Conservation (phyloP, 2,113 vertebrate species). For the Amazona vittata region DNA sequence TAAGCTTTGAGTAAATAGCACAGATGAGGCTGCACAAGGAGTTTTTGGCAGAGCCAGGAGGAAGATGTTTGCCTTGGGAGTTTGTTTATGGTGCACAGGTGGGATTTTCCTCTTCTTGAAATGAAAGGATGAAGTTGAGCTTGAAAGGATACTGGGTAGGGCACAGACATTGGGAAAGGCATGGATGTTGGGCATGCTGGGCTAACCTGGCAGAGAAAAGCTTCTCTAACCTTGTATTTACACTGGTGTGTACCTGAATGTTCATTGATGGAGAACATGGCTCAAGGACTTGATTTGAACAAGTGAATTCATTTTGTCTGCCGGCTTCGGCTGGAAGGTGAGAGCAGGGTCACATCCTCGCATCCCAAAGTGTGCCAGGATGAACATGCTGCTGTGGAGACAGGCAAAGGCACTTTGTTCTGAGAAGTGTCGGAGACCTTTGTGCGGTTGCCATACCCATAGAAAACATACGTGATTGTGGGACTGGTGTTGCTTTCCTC, state of each 20-base stretch:
- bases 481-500: rapidly evolving
- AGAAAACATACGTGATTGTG: rapidly evolving
- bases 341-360: rapidly evolving
- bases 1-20: background rate
- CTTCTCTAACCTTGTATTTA: background rate
- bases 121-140: background rate
- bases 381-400: rapidly evolving
- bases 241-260: rapidly evolving
- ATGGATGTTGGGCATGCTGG: rapidly evolving
- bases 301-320: background rate
- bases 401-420: background rate
- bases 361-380: background rate
- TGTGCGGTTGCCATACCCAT: background rate
- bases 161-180: background rate
- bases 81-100: background rate
- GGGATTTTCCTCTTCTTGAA: background rate
- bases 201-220: background rate
- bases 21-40: background rate
- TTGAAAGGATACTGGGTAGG: background rate
- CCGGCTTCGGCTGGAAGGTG: background rate
- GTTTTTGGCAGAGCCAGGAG: background rate
- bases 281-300: background rate
- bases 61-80: background rate
- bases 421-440: background rate
- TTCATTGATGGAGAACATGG: rapidly evolving